Base-by-base conservation (phyloP, 2,888 invertebrate genomes). In the Agapostemon virescens region DNA sequence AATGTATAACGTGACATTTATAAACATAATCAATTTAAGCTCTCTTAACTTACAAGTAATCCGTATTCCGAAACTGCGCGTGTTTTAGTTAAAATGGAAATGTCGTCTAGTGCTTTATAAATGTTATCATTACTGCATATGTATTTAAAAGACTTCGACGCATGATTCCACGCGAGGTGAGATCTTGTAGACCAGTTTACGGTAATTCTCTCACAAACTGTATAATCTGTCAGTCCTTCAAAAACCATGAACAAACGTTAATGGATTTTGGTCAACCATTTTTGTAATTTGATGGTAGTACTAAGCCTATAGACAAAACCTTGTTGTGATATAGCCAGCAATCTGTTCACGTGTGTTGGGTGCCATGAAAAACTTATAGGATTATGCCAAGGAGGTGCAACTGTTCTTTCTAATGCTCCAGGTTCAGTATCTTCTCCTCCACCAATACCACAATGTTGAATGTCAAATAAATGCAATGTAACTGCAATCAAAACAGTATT, bases 331-430 rank as follows among this genome's bases (percentile, higher is more conserved):
- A 96, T 95, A 0, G 96, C 95, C 71, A 98, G 93, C 84, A 98
- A 93, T 45, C 97, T 93, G 89, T 97, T 97, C 92, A 96, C 96
- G 89, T 97, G 96, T 6, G 94, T 94, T 1, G 97, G 96, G 93
- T 98, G 98, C 98, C 98, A 98, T 49, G 96, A 95, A 92, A 97
- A 97, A 80, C 97, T 96, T 15, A 96, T 95, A 20, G 91, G 91
- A 84, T 85, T 91, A 4, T 90, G 89, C 91, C 91, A 91, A 4
- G 91, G 92, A 67, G 92, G 93, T 45, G 90, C 90, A n/a, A 95
- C 94, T 77, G 95, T 94, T 87, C 97, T 94, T 91, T 97, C 97
- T 45, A 97, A 93, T 67, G 96, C 95, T 49, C 96, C 95, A 0
- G 97, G 96, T 89, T 97, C 97, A 26, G 96, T 95, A 82, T 96